Evolutionary conservation across 1,140 invertebrate genomes (phyloP), one percentile per base, ranked within the genome.

Genomic region (Apis dorsata): DNA sequence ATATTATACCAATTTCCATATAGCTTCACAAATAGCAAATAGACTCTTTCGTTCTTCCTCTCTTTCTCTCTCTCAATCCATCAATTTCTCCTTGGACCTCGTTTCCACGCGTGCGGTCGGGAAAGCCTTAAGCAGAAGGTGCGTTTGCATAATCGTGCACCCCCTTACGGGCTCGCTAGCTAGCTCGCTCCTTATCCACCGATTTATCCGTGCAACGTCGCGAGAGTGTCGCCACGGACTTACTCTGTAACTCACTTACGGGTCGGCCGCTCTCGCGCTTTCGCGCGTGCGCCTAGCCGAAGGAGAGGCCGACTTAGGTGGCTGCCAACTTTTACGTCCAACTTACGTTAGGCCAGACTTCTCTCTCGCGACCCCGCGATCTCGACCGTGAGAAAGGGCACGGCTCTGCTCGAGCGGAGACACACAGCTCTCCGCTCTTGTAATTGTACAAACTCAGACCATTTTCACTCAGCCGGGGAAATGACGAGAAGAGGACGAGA

Each of bases 311-410:
- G 70, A 73, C 79, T 72, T 63, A 72, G 78, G 24, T 71, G 71
- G 51, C 68, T 65, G 21, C 59, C 62, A 75, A 75, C 79, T 82
- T 82, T 82, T 82, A 76, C 74, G 80, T 60, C 65, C 80, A 53
- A 75, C 80, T 60, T 44, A 34, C 34, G 34, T 34, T 34, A 34
- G 49, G 81, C 51, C 74, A 83, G 68, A 83, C 81, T 83, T 79
- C 81, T 83, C 74, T 70, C 74, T 70, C 81, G 81, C 81, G 81
- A 83, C 81, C 81, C 71, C 81, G 81, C 66, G 68, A 83, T 83
- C 81, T 83, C 81, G 76, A 83, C 81, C 81, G 81, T 83, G 81
- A 83, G 81, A 83, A 83, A 83, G 81, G 81, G 81, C 81, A 83
- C 68, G 65, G 59, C 34, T 28, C 74, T 83, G 81, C 53, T 79